These are phyloP conservation scores for Azorinus chamasolen DNA, from an alignment of 2,888 invertebrate species.

Conservation along the genomic window DNA sequence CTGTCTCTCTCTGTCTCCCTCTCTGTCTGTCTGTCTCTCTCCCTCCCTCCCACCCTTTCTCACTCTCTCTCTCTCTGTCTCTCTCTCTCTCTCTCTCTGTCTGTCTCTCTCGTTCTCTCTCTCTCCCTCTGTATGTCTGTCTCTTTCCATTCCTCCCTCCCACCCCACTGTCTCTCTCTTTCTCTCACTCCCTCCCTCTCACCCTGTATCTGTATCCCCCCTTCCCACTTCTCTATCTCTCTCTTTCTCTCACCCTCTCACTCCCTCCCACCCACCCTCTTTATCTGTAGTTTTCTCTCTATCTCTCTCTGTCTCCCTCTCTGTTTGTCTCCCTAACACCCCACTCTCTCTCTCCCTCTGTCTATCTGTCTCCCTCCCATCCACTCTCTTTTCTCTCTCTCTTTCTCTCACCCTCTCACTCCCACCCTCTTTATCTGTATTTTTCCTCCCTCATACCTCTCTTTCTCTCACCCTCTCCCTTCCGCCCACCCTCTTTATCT, in stretches of 20 bases:
- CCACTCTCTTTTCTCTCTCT: not conserved
- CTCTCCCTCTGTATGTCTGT: not conserved
- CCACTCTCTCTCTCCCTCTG: not conserved
- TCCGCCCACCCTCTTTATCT: not conserved
- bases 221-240: not conserved
- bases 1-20: not conserved
- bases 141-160: not conserved
- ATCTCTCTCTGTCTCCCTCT: not conserved
- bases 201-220: not conserved
- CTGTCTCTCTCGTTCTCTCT: not conserved
- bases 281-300: not conserved
- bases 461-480: not conserved
- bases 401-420: not conserved
- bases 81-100: slow-evolving; percentile 14
- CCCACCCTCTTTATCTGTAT: not conserved
- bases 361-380: not conserved
- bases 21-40: not conserved
- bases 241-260: not conserved
- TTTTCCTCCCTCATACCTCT: not conserved
- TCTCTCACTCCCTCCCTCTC: slow-evolving; percentile 8
- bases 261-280: not conserved
- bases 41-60: not conserved
- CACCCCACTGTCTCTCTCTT: not conserved
- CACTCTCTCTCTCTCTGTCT: slow-evolving; percentile 8
- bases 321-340: not conserved